These are phyloP conservation scores for Sialis fuliginosa DNA, from an alignment of 2,888 invertebrate genomes.

Conservation along the genomic window DNA sequence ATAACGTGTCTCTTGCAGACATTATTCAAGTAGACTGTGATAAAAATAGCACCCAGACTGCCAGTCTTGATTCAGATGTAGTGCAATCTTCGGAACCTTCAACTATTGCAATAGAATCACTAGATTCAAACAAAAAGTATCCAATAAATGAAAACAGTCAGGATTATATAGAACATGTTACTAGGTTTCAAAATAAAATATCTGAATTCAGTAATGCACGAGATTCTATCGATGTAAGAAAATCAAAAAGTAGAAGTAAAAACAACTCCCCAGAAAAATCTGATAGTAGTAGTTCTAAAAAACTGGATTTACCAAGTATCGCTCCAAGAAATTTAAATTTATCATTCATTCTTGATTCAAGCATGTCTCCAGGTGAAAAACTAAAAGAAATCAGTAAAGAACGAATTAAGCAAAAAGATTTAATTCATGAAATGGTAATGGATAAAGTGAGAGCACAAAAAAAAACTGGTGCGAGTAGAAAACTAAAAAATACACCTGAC, in stretches of 20 bases:
- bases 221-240: constrained; percentile 47
- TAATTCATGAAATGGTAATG: constrained; percentile 69
- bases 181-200: constrained; percentile 44
- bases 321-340: constrained; percentile 17
- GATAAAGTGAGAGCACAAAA: constrained; percentile 55
- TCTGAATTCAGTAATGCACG: constrained; percentile 51
- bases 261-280: constrained; percentile 23
- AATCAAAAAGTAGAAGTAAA: constrained; percentile 30
- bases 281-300: constrained; percentile 29
- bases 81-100: no score
- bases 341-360: constrained; percentile 12
- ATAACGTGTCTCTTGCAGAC: no score
- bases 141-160: constrained; percentile 12
- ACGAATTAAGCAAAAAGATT: constrained; percentile 63
- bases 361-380: constrained; percentile 37
- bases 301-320: constrained; percentile 17
- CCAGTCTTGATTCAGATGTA: no score
- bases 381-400: constrained; percentile 64
- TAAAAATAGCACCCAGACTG: no score
- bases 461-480: constrained; percentile 34
- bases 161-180: constrained; percentile 43
- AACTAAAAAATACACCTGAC: constrained; percentile 20
- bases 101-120: no score
- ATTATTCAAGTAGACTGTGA: no score
- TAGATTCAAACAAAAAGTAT: no score